Evolutionary conservation across 2,113 vertebrate genomes (phyloP).

Genomic region (Myotis yumanensis): DNA sequence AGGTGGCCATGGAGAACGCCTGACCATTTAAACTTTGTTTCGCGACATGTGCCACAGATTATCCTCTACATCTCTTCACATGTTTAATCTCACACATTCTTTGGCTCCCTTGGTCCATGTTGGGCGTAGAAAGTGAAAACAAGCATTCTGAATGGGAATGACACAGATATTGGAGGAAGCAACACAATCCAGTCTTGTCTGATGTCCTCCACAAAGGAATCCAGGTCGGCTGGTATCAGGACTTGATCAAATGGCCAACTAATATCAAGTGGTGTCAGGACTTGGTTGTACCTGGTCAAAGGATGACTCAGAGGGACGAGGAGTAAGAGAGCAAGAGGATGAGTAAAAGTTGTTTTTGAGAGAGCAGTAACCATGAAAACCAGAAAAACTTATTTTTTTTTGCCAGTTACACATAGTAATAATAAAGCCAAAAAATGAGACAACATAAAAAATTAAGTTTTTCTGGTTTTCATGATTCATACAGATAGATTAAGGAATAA

Average conservation of each 20-base stretch:
- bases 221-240: background rate
- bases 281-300: conserved; percentile 2
- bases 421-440: conserved; percentile 20
- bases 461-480: background rate
- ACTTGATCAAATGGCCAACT: background rate
- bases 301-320: background rate
- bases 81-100: background rate
- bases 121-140: background rate
- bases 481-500: background rate
- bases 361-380: background rate
- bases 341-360: background rate
- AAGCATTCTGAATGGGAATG: background rate
- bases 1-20: background rate
- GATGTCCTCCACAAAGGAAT: background rate
- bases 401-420: background rate
- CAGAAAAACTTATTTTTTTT: background rate
- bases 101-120: background rate
- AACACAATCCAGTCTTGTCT: background rate
- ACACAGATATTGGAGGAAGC: background rate
- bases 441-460: background rate
- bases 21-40: background rate
- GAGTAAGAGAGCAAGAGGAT: background rate
- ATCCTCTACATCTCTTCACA: background rate
- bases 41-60: background rate
- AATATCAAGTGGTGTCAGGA: background rate